Percentiles rank a stretch among this genome's conserved stretches.
Evolutionary conservation across 23 tunicate genomes (phyloP).

Genomic region (Diplosoma virens): DNA sequence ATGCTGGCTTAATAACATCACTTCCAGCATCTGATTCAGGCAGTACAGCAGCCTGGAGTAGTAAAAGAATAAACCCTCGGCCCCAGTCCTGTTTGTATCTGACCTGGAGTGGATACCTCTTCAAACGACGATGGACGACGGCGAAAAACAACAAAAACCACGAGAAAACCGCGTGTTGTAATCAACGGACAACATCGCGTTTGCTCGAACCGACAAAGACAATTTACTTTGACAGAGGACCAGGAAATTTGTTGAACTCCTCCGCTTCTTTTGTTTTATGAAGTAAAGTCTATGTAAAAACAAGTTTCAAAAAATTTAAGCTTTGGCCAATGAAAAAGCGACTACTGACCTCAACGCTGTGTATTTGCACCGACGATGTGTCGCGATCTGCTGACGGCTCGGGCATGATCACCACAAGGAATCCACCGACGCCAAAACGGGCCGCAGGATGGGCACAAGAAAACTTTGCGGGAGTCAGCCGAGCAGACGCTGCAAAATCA

Average conservation of each 20-base stretch:
- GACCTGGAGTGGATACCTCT: no score
- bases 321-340: not conserved
- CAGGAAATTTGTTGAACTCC: constrained; percentile 61
- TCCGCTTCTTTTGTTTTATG: constrained; percentile 67
- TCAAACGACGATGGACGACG: no score
- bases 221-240: constrained; percentile 75
- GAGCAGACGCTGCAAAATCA: constrained; percentile 31
- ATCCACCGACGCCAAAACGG: constrained; percentile 83
- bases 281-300: constrained; percentile 54
- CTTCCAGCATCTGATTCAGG: no score
- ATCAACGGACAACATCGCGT: no score
- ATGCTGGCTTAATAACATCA: no score
- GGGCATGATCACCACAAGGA: constrained; percentile 54
- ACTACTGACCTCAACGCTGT: constrained; percentile 71
- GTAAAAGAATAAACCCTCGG: no score
- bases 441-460: constrained; percentile 50
- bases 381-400: constrained; percentile 44
- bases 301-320: no score
- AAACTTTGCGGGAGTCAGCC: constrained; percentile 73
- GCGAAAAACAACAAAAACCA: no score
- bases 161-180: no score
- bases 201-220: no score
- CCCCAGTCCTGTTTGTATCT: no score
- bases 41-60: no score
- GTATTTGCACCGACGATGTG: constrained; percentile 71